Evolutionary conservation across 2,888 invertebrate species (phyloP).

Genomic region (Hydraecia micacea): DNA sequence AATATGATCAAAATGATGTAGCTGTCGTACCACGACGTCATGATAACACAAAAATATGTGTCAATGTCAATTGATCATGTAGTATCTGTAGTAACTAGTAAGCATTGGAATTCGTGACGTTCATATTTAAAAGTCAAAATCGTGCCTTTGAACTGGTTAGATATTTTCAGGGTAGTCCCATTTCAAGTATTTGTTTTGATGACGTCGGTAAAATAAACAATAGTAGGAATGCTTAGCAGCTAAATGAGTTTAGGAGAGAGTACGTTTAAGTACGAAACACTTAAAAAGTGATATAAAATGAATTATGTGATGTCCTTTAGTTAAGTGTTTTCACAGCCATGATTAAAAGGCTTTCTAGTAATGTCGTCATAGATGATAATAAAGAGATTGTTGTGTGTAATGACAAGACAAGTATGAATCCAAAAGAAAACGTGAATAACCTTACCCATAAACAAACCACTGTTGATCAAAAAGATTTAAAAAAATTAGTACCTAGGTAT

Average conservation of each 20-base stretch:
- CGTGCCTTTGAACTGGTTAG: slow-evolving; percentile 38
- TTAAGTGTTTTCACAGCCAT: slow-evolving; percentile 12
- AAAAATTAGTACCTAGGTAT: too few species aligned
- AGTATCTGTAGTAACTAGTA: slow-evolving; percentile 14
- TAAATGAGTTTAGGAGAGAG: slow-evolving; percentile 6
- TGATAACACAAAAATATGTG: slow-evolving; percentile 26
- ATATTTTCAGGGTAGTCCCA: slow-evolving; percentile 37
- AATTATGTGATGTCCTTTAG: background rate
- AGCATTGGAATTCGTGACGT: slow-evolving; percentile 33
- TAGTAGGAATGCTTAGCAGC: background rate
- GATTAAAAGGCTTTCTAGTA: slow-evolving; percentile 15
- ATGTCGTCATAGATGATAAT: slow-evolving; percentile 12
- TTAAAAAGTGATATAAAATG: background rate
- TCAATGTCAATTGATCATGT: slow-evolving; percentile 47
- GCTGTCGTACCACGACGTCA: background rate
- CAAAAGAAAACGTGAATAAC: background rate
- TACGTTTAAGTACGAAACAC: background rate
- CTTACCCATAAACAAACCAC: background rate
- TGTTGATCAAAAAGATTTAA: background rate
- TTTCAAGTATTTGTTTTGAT: slow-evolving; percentile 1
- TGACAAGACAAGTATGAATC: background rate
- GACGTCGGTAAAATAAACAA: slow-evolving; percentile 27
- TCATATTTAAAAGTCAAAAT: slow-evolving; percentile 13
- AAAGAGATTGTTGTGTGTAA: background rate
- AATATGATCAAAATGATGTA: background rate